Base-by-base conservation (phyloP, 2,888 invertebrate genomes). In the Acanthoscelides obtectus region DNA sequence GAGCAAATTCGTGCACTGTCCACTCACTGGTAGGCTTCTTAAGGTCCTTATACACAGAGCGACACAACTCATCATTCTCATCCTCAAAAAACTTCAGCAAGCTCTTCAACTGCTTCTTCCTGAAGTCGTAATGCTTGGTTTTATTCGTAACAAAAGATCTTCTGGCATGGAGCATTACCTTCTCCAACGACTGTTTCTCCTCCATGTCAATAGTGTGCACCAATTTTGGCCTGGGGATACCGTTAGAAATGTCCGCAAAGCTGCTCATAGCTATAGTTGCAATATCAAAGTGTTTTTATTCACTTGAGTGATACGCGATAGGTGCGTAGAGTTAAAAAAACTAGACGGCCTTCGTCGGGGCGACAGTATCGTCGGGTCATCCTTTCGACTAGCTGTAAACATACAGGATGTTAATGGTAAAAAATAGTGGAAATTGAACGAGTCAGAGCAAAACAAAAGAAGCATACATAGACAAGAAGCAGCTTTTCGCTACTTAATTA, bases 21-120 rank as follows among this genome's bases (percentile, higher is more conserved):
- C 93, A 89, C 84, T 98, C 98, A 83, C 91, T 91, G 84, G 92
- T 92, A 81, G 90, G 88, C 83, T 94, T 93, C 88, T 65, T 88
- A 71, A 88, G 87, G 84, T 96, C 90, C 67, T 91, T 85, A 67
- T 77, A 70, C 85, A 98, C 89, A 1, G 89, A 90, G 66, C 89
- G 87, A 72, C 88, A 87, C 83, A 97, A 92, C 79, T 95, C 77
- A 92, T 90, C 82, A 95, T 88, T 90, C 97, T 89, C 72, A 75
- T 98, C 97, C 75, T 93, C 90, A 81, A 77, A 67, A 70, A 76
- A 75, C 21, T 69, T 68, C 67, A 91, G 81, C 20, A 80, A 12
- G 65, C 72, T 73, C 70, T 79, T 77, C 64, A 81, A 73, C 69
- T 81, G 81, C 17, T 90, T 87, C 76, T 91, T 89, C 72, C 98